phyloP scores from a whole-genome alignment of 2,888 invertebrate species.

The Ophonus ardosiacus region DNA sequence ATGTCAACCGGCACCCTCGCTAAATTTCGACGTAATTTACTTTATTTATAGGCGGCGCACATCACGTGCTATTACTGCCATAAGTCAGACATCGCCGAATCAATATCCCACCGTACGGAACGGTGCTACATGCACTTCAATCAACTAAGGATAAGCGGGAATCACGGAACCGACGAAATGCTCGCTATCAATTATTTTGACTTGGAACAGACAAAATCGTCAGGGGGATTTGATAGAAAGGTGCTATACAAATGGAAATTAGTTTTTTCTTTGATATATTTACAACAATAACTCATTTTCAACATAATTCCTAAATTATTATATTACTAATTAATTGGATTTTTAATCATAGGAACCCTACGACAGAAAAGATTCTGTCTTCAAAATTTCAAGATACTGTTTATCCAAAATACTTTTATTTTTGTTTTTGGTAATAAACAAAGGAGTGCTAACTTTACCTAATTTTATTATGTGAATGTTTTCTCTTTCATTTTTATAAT shows the following conservation, averaged over 20 bases:
- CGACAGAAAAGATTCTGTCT: no score
- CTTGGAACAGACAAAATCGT: neutral
- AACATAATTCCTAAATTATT: no score
- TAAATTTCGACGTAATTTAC: slow-evolving; percentile 61
- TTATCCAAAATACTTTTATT: no score
- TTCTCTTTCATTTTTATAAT: no score
- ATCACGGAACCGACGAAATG: slow-evolving; percentile 9
- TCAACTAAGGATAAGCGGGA: neutral
- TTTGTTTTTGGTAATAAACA: no score
- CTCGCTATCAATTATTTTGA: neutral
- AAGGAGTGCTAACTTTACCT: no score
- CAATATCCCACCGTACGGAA: slow-evolving; percentile 14
- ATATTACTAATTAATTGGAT: no score
- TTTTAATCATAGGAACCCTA: no score
- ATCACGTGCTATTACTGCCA: slow-evolving; percentile 53
- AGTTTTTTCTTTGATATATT: neutral
- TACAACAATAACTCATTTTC: neutral
- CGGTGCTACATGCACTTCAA: slow-evolving; percentile 14
- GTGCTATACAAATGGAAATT: neutral
- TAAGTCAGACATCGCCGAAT: slow-evolving; percentile 55
- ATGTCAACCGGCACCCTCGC: slow-evolving; percentile 58
- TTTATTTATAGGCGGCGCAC: slow-evolving; percentile 55
- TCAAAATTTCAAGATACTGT: no score
- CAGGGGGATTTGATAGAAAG: neutral
- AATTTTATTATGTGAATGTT: no score